Evolutionary conservation across 2,113 vertebrate genomes (phyloP), one percentile per base, ranked within the genome.

Genomic region (Scartelaos histophorus): DNA sequence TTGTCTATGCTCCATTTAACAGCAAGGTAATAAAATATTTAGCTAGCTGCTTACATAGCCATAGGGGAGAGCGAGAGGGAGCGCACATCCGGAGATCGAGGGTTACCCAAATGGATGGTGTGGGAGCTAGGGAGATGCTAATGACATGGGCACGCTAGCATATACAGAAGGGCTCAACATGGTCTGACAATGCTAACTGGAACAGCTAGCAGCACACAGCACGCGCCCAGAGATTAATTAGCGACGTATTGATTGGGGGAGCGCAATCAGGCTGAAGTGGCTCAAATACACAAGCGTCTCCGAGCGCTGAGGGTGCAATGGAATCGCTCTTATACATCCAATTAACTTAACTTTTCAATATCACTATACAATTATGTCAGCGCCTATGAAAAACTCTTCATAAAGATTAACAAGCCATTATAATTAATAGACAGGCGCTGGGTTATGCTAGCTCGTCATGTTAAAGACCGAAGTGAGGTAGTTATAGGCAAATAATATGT

Each of bases 21-120:
- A 82, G 89, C 76, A 74, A 86, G 86, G 85, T 81, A 74, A 88
- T 89, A 76, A 89, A 91, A 92, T 89, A 92, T 90, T 88, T 91
- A 89, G 89, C 81, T 86, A 87, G 89, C 89, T 91, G 88, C 90
- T 89, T 88, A 88, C 89, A 90, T 88, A 69, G 88, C 83, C 75
- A 47, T 84, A 74, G 87, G 82, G 83, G 72, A 67, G 69, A 76
- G 81, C 73, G 34, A 38, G 35, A 72, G 29, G 38, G 53, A 64
- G 49, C 65, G 66, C n/a, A 65, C 29, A 75, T 58, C 72, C 60
- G 70, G 66, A 69, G 66, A 38, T 64, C 22, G 67, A 80, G 82
- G 79, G 69, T 74, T 79, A 83, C 79, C 78, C 85, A 86, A 88
- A 90, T 88, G 82, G 82, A 78, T 84, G 79, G 67, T 83, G 81